A percentile compares a stretch with the other conserved stretches of the same genome.
phyloP scores from a whole-genome alignment of 2,888 invertebrate species.

The Caenorhabditis plicata region DNA sequence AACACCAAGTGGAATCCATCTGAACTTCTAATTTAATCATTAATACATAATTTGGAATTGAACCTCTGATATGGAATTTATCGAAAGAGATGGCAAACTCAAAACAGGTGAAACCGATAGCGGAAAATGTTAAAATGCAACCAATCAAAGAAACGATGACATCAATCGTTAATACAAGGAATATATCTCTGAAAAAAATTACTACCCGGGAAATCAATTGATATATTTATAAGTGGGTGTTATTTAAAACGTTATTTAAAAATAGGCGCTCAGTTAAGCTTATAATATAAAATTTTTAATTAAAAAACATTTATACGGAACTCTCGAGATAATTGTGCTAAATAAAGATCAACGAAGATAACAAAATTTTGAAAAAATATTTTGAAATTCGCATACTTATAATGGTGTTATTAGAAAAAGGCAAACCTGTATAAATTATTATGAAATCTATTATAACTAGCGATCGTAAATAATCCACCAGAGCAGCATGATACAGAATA shows the following conservation, averaged over 20 bases:
- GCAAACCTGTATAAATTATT: slow-evolving; percentile 80
- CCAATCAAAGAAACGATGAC: slow-evolving; percentile 80
- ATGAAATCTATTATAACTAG: slow-evolving; percentile 82
- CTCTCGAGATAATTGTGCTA: no score
- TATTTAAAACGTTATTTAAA: no score
- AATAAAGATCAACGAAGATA: no score
- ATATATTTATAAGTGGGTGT: no score
- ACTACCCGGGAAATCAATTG: neutral
- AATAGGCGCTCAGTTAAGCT: no score
- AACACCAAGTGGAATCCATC: slow-evolving; percentile 73
- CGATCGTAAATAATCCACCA: slow-evolving; percentile 83
- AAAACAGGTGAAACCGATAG: slow-evolving; percentile 80
- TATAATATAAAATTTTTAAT: no score
- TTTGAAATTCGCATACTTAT: neutral
- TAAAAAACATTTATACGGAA: no score
- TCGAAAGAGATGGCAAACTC: slow-evolving; percentile 73
- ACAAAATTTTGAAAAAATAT: no score
- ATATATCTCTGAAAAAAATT: slow-evolving; percentile 72
- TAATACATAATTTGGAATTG: neutral
- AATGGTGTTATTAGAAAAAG: slow-evolving; percentile 1
- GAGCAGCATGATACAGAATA: slow-evolving; percentile 83
- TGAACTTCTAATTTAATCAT: slow-evolving; percentile 9
- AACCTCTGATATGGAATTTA: slow-evolving; percentile 62
- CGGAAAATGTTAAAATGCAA: slow-evolving; percentile 79
- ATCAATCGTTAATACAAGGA: slow-evolving; percentile 79